Percentiles rank a stretch among this genome's conserved stretches.
phyloP scores from a whole-genome alignment of 2,888 invertebrate genomes.

The Papilio elwesi region DNA sequence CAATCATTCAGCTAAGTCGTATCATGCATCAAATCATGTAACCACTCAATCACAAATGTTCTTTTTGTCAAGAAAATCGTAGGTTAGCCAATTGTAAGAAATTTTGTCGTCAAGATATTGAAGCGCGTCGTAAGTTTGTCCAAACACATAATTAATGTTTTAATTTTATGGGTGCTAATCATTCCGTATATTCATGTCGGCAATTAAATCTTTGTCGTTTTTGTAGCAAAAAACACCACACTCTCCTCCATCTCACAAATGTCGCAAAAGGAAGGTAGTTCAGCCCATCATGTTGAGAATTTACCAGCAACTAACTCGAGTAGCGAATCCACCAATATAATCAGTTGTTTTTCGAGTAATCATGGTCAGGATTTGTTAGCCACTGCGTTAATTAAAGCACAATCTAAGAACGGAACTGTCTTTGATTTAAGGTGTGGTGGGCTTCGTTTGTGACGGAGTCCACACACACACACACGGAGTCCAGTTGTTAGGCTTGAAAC shows the following conservation, averaged over 20 bases:
- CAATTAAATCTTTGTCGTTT: conserved; percentile 36
- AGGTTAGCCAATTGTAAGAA: conserved; percentile 45
- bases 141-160: conserved; percentile 45
- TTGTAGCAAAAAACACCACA: too few species aligned
- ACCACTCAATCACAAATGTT: conserved; percentile 39
- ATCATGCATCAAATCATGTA: background rate
- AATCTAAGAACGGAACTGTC: conserved; percentile 36
- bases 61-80: conserved; percentile 46
- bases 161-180: conserved; percentile 46
- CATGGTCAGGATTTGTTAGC: conserved; percentile 43
- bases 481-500: too few species aligned
- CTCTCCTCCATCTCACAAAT: too few species aligned
- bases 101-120: conserved; percentile 41
- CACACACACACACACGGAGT: too few species aligned
- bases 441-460: too few species aligned
- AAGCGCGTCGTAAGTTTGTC: conserved; percentile 43
- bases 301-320: too few species aligned
- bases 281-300: too few species aligned
- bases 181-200: conserved; percentile 44
- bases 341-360: too few species aligned
- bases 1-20: conserved; percentile 2
- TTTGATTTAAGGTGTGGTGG: conserved; percentile 39
- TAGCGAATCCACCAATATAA: too few species aligned
- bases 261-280: too few species aligned
- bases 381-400: conserved; percentile 44